phyloP scores from a whole-genome alignment of 30 jellyfish, hydroid and myxozoan species.

The Pseudorhiza aurosa region DNA sequence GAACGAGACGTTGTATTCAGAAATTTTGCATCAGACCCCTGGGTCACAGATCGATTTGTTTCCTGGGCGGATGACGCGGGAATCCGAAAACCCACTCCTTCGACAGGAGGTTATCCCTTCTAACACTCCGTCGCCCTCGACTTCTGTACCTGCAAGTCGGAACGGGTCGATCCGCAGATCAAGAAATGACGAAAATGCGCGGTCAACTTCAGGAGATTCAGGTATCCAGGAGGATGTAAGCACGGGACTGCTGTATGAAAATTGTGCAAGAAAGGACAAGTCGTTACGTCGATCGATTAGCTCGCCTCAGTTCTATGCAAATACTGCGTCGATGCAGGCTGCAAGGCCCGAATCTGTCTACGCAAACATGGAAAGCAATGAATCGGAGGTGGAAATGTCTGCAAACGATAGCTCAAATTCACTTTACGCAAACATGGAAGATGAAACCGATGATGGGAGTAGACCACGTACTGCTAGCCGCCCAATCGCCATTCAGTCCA shows the following conservation, averaged over 20 bases:
- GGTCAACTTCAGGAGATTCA: conserved; percentile 68
- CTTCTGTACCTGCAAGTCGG: conserved; percentile 50
- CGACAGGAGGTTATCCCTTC: conserved; percentile 80
- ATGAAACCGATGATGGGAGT: conserved; percentile 9
- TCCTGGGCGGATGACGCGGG: conserved; percentile 84
- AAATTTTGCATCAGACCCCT: conserved; percentile 66
- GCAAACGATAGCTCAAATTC: conserved; percentile 12
- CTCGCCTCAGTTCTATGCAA: conserved; percentile 56
- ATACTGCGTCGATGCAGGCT: conserved; percentile 11
- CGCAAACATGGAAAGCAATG: conserved; percentile 57
- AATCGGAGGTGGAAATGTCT: neutral
- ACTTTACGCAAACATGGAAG: conserved; percentile 67
- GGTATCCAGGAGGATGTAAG: conserved; percentile 71
- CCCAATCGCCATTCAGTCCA: conserved; percentile 56
- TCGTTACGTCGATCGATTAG: conserved; percentile 40
- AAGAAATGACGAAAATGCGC: conserved; percentile 25
- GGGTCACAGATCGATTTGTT: conserved; percentile 65
- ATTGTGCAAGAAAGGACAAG: conserved; percentile 18
- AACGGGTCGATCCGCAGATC: conserved; percentile 31
- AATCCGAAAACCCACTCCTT: conserved; percentile 88
- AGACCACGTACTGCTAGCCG: conserved; percentile 74
- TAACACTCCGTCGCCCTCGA: conserved; percentile 57
- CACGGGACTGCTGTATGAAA: conserved; percentile 32
- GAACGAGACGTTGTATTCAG: conserved; percentile 84
- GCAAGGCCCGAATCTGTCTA: conserved; percentile 11